phyloP scores from a whole-genome alignment of 2,888 invertebrate genomes.

The Lycocerus yunnanus region DNA sequence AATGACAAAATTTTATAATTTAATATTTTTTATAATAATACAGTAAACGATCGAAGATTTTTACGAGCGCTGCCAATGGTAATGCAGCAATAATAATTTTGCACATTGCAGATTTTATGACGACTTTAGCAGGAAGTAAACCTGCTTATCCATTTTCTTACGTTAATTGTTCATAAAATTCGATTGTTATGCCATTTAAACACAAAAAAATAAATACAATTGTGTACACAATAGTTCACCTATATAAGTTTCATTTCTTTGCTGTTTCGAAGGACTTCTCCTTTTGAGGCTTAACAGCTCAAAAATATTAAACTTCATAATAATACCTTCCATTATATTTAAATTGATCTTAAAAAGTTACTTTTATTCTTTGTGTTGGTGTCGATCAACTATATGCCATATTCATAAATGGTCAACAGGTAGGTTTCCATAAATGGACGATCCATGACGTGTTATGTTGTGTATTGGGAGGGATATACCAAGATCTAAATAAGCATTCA shows the following conservation, averaged over 20 bases:
- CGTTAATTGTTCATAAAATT: background rate
- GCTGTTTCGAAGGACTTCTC: background rate
- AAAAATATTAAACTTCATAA: background rate
- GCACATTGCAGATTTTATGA: background rate
- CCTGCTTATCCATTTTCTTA: background rate
- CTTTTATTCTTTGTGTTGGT: conserved; percentile 22
- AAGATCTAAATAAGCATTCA: conserved; percentile 10
- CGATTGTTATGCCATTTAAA: background rate
- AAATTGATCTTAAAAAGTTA: conserved; percentile 12
- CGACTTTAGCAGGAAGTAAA: background rate
- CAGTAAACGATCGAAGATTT: background rate
- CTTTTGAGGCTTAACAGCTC: background rate
- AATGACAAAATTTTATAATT: conserved; percentile 9
- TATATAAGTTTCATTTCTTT: background rate
- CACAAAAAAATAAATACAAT: no score
- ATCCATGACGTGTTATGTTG: conserved; percentile 1
- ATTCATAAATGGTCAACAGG: conserved; percentile 22
- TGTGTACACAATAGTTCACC: background rate
- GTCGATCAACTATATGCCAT: conserved; percentile 10
- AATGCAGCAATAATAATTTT: background rate
- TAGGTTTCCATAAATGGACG: conserved; percentile 11
- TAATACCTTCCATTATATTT: conserved; percentile 12
- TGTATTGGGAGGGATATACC: conserved; percentile 19
- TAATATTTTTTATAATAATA: background rate
- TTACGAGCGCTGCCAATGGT: background rate